Percentiles rank a stretch among this genome's conserved stretches.
Evolutionary conservation across 2,888 invertebrate genomes (phyloP).

Genomic region (Sarcophaga carnaria): DNA sequence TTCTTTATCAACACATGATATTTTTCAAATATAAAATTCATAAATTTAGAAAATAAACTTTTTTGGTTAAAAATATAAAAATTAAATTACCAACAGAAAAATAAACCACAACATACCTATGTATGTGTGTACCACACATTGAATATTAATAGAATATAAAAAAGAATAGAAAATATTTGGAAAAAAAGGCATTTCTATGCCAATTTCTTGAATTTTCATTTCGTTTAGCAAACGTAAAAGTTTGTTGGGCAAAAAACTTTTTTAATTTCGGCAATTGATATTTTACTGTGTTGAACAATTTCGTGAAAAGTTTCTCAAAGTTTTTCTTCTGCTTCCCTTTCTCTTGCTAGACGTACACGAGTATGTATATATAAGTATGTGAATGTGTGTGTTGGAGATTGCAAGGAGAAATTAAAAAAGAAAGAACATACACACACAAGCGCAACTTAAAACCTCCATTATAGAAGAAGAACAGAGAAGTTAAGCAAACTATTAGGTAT

Average conservation of each 20-base stretch:
- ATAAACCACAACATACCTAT: constrained; percentile 12
- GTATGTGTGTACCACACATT: not conserved
- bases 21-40: not conserved
- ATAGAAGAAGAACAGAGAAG: not conserved
- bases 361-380: not conserved
- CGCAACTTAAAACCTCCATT: not conserved
- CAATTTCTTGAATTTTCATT: constrained; percentile 37
- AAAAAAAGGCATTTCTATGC: not conserved
- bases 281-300: constrained; percentile 38
- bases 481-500: not conserved
- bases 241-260: constrained; percentile 64
- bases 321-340: not conserved
- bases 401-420: constrained; percentile 7
- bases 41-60: not conserved
- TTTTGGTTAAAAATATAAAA: constrained; percentile 12
- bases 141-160: not conserved
- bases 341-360: not conserved
- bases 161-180: too few relatives aligned
- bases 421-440: not conserved
- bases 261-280: constrained; percentile 71
- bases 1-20: too few relatives aligned
- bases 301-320: constrained; percentile 1
- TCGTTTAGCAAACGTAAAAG: constrained; percentile 49
- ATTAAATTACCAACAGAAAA: constrained; percentile 36
- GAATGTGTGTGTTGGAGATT: not conserved